These are phyloP conservation scores for Heterohyrax brucei DNA, from an alignment of 2,797 vertebrate species.

Conservation along the genomic window DNA sequence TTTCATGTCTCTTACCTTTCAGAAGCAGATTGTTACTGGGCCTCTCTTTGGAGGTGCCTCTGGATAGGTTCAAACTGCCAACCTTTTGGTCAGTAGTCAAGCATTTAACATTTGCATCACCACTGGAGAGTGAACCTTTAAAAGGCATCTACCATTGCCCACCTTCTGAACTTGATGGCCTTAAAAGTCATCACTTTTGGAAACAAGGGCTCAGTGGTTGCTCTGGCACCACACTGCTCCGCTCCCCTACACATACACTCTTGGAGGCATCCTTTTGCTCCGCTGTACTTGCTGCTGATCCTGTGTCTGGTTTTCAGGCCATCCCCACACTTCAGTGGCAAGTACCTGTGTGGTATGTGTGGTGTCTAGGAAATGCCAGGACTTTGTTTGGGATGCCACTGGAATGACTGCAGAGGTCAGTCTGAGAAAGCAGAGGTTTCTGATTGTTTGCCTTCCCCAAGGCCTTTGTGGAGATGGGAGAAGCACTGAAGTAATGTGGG, in stretches of 20 bases:
- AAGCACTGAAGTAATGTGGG: neutral
- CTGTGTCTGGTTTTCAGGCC: neutral
- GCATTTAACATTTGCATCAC: neutral
- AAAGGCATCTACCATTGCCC: neutral
- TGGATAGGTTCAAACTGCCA: neutral
- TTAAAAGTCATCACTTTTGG: neutral
- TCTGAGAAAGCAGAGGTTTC: neutral
- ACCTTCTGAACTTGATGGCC: neutral
- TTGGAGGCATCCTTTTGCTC: neutral
- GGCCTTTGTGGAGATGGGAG: neutral
- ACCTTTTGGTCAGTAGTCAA: neutral
- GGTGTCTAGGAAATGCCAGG: neutral
- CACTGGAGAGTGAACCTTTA: neutral
- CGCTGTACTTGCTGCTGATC: neutral
- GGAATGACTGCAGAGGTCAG: neutral
- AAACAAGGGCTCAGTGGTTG: neutral
- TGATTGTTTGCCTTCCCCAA: constrained; percentile 2
- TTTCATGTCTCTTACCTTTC: neutral
- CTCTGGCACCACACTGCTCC: neutral
- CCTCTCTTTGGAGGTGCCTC: neutral
- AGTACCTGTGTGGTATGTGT: too few relatives aligned
- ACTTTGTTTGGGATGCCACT: neutral
- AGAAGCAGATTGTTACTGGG: neutral
- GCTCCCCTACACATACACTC: neutral
- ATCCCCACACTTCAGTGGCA: neutral